These are phyloP conservation scores for Macroteleia sp. DNA, from an alignment of 2,888 invertebrate genomes.

Conservation along the genomic window DNA sequence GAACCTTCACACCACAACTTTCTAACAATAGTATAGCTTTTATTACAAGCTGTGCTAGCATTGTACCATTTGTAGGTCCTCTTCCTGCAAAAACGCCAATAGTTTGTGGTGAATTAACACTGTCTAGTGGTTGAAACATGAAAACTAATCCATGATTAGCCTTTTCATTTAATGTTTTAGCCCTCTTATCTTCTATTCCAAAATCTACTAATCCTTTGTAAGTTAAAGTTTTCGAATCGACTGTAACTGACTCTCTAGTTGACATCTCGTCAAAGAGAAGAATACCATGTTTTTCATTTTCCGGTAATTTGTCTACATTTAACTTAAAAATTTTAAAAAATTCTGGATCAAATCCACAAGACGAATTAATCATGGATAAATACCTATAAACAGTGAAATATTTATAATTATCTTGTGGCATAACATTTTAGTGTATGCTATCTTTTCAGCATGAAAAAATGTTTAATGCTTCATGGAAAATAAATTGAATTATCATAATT, in stretches of 20 bases:
- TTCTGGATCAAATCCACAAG: not conserved
- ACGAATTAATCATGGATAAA: not conserved
- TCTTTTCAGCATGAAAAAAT: no score
- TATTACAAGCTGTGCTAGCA: not conserved
- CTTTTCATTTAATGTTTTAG: not conserved
- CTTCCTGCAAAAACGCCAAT: slow-evolving; percentile 6
- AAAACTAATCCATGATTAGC: slow-evolving; percentile 1
- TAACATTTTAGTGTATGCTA: no score
- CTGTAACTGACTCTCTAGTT: not conserved
- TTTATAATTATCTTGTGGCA: no score
- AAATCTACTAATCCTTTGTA: slow-evolving; percentile 7
- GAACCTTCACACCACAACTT: not conserved
- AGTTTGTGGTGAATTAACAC: not conserved
- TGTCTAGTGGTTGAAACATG: not conserved
- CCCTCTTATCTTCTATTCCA: not conserved
- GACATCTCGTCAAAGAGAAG: slow-evolving; percentile 14
- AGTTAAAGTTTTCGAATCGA: slow-evolving; percentile 3
- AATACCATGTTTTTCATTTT: not conserved
- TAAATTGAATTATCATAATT: no score
- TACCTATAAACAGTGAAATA: no score
- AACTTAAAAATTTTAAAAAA: not conserved
- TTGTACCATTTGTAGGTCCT: slow-evolving; percentile 2
- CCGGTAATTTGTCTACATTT: not conserved
- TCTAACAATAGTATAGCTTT: slow-evolving; percentile 1
- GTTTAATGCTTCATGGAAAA: no score